Evolutionary conservation across 1,140 invertebrate genomes (phyloP).

Genomic region (Drosophila bipectinata): DNA sequence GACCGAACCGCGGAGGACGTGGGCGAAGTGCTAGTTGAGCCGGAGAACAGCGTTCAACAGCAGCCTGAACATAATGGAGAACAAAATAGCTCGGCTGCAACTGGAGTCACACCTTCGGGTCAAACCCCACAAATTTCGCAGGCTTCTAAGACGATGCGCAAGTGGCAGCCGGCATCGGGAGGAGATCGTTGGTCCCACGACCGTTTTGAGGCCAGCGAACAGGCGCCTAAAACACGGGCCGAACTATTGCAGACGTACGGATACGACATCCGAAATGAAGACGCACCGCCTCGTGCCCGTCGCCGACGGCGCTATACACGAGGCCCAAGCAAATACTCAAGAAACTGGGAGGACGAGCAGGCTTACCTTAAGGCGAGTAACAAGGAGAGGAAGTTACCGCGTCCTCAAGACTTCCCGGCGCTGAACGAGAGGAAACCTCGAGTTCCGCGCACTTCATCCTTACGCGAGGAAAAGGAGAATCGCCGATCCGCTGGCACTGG

Average conservation of each 20-base stretch:
- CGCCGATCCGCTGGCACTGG: constrained; percentile 37
- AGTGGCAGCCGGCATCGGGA: constrained; percentile 84
- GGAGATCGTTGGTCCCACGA: constrained; percentile 94
- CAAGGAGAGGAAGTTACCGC: constrained; percentile 69
- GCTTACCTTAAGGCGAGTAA: constrained; percentile 87
- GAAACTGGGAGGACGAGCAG: constrained; percentile 96
- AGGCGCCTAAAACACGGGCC: constrained; percentile 92
- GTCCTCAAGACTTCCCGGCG: constrained; percentile 84
- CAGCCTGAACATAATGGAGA: constrained; percentile 34
- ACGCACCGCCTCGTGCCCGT: constrained; percentile 93
- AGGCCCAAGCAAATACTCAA: constrained; percentile 95
- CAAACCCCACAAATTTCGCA: constrained; percentile 66
- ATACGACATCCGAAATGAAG: constrained; percentile 97
- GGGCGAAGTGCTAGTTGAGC: constrained; percentile 63
- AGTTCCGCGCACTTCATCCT: constrained; percentile 35
- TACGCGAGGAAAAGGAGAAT: constrained; percentile 80
- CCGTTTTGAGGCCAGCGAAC: constrained; percentile 90
- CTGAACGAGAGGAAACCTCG: constrained; percentile 71
- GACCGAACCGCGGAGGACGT: constrained; percentile 91
- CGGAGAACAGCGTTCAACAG: constrained; percentile 35
- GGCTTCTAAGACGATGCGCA: constrained; percentile 84
- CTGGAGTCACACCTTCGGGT: constrained; percentile 38
- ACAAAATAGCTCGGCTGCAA: constrained; percentile 51
- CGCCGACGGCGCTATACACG: constrained; percentile 93
- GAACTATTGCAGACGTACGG: constrained; percentile 96